phyloP scores from a whole-genome alignment of 2,888 invertebrate species.

The Allacma fusca region DNA sequence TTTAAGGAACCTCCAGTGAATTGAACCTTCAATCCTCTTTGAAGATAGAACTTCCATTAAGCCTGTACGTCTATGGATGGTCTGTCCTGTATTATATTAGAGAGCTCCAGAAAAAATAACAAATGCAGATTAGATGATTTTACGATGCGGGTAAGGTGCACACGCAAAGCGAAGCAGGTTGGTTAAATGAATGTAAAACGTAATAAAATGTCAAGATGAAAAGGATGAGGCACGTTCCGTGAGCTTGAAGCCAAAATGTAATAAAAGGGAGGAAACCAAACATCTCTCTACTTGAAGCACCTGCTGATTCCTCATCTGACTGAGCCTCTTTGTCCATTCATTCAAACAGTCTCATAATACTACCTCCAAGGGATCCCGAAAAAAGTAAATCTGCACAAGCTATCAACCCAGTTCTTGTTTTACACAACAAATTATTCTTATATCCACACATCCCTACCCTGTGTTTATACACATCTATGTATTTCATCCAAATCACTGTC shows the following conservation, averaged over 20 bases:
- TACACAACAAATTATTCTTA: too few relatives aligned
- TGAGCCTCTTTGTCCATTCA: conserved; percentile 2
- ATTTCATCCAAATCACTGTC: background rate
- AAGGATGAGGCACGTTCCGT: conserved; percentile 38
- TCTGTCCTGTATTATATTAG: background rate
- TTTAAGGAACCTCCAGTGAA: conserved; percentile 5
- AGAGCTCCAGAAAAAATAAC: background rate
- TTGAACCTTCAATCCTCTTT: background rate
- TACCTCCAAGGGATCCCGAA: conserved; percentile 1
- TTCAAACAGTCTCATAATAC: background rate
- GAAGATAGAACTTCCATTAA: background rate
- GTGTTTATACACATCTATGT: background rate
- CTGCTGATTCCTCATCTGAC: conserved; percentile 34
- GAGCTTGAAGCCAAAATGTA: conserved; percentile 33
- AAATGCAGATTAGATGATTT: conserved; percentile 17
- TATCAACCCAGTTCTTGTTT: conserved; percentile 17
- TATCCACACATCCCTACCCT: background rate
- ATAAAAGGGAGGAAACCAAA: conserved; percentile 41
- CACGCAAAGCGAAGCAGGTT: conserved; percentile 2
- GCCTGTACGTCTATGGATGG: background rate
- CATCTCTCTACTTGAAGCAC: conserved; percentile 21
- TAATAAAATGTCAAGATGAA: conserved; percentile 41
- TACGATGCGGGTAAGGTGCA: conserved; percentile 34
- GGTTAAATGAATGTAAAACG: conserved; percentile 39
- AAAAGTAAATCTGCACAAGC: conserved; percentile 6